These are phyloP conservation scores for Drosophila villosipedis DNA, from an alignment of 2,888 invertebrate genomes.

Conservation along the genomic window DNA sequence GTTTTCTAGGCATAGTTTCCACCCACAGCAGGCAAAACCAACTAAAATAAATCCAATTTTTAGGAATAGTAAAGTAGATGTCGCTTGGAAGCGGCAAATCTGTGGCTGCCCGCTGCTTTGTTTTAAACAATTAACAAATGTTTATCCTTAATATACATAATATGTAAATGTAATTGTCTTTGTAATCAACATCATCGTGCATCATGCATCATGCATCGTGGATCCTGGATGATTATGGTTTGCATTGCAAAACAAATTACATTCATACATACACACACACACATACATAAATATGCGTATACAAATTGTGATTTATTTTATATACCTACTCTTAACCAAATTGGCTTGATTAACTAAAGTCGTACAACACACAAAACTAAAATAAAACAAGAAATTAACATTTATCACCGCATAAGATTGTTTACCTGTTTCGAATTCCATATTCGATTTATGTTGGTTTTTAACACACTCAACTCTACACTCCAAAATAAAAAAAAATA, in stretches of 20 bases:
- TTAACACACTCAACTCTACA: slow-evolving; percentile 30
- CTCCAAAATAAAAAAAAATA: slow-evolving; percentile 7
- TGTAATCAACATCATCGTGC: slow-evolving; percentile 45
- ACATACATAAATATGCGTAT: slow-evolving; percentile 68
- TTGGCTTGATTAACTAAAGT: slow-evolving; percentile 62
- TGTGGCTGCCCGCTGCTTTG: slow-evolving; percentile 72
- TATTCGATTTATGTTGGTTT: slow-evolving; percentile 30
- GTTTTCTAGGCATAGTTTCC: slow-evolving; percentile 40
- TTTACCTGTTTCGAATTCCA: slow-evolving; percentile 59
- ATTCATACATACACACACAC: slow-evolving; percentile 35
- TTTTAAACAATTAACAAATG: slow-evolving; percentile 78
- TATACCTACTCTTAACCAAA: slow-evolving; percentile 67
- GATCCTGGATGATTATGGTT: slow-evolving; percentile 46
- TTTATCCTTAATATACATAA: slow-evolving; percentile 65
- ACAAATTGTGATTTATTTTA: slow-evolving; percentile 81
- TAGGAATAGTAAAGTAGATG: slow-evolving; percentile 28
- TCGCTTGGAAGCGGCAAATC: slow-evolving; percentile 46
- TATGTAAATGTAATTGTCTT: slow-evolving; percentile 49
- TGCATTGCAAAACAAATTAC: slow-evolving; percentile 30
- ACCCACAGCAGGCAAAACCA: slow-evolving; percentile 35
- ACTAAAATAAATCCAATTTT: slow-evolving; percentile 14
- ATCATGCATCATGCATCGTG: slow-evolving; percentile 33
- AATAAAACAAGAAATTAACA: slow-evolving; percentile 33
- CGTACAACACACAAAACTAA: slow-evolving; percentile 41
- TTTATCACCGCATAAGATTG: slow-evolving; percentile 43